Evolutionary conservation across 2,113 vertebrate species (phyloP), one percentile per base, ranked within the genome.

Genomic region (Rhizomys pruinosus): DNA sequence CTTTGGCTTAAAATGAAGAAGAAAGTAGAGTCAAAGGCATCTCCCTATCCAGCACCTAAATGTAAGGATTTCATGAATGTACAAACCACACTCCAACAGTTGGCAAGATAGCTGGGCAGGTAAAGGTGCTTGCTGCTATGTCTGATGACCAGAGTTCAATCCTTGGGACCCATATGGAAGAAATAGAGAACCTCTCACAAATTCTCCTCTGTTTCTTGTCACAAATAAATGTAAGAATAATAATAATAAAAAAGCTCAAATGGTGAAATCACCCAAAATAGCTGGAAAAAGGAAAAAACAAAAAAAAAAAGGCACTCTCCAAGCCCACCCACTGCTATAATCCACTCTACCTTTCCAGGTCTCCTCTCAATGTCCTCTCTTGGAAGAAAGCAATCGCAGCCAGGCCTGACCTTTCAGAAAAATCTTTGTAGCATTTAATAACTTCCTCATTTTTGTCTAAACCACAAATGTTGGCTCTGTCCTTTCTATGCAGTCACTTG

Each of bases 391-490:
- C 37, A 88, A 66, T 29, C 27, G 64, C 0, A 47, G 39, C 61
- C 91, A 85, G 64, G 19, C 39, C 73, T 16, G 47, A 92, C n/a
- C 71, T 81, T 84, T 57, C 71, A 84, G 19, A 44, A 69, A n/a
- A 34, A 3, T n/a, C 37, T 91, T 12, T 74, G 72, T n/a, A 73
- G 68, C 68, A 69, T 64, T 92, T 94, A 94, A 0, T 68, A 90
- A 93, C 59, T 90, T 93, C 82, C 89, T 84, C 15, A 13, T 94
- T 0, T 17, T 94, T 85, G 79, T 89, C 25, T 77, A 37, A 95
- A 91, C 7, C 79, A 80, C 91, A 89, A 42, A 5, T 39, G 63
- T 37, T 5, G 71, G 73, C 77, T 94, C 86, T 10, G 73, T 37
- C 64, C 63, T 63, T 37, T 87, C 77, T 72, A 23, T 68, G 59